These are phyloP conservation scores for Polietes domitor DNA, from an alignment of 2,888 invertebrate genomes.

Conservation along the genomic window DNA sequence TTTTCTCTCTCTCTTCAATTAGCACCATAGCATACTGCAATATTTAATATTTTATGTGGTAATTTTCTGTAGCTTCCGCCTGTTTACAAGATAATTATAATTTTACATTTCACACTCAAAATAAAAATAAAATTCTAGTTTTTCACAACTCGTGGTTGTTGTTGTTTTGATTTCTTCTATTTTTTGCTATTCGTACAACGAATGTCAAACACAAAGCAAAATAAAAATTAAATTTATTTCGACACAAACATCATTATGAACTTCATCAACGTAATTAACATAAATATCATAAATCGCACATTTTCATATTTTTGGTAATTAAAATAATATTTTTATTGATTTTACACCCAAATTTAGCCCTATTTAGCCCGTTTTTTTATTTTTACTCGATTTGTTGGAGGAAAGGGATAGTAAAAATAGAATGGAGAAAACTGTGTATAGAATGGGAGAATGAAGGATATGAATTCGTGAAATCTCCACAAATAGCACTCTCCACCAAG, in stretches of 20 bases:
- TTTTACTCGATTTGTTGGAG: no score
- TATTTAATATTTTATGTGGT: slow-evolving; percentile 4
- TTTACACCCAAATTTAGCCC: no score
- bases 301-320: no score
- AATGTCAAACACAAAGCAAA: slow-evolving; percentile 57
- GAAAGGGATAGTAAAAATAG: no score
- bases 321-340: no score
- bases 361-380: no score
- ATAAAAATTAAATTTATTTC: slow-evolving; percentile 29
- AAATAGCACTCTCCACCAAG: no score
- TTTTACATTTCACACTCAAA: neutral
- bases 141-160: neutral
- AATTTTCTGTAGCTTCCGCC: slow-evolving; percentile 45
- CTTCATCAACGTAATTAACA: slow-evolving; percentile 30
- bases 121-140: neutral
- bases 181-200: neutral
- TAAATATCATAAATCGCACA: neutral
- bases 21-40: slow-evolving; percentile 42
- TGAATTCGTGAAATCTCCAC: no score
- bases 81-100: neutral
- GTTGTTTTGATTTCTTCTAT: no score
- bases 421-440: no score
- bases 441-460: no score
- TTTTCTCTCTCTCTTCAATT: slow-evolving; percentile 29
- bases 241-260: neutral